These are phyloP conservation scores for Forpus xanthops DNA, from an alignment of 2,797 vertebrate genomes.

Conservation along the genomic window DNA sequence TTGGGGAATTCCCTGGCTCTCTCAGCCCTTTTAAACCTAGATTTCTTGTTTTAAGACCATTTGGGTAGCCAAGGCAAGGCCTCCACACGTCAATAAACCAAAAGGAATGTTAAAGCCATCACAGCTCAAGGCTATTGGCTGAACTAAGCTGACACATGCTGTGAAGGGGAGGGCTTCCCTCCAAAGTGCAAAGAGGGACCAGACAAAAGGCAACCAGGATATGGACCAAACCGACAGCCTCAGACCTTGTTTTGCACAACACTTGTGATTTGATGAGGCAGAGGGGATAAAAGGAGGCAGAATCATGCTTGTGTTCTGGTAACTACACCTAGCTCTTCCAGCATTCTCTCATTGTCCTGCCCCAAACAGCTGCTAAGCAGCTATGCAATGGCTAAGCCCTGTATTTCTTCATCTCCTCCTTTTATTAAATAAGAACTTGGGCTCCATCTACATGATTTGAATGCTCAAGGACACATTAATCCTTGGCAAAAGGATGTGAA, in stretches of 20 bases:
- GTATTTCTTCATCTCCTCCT: background rate
- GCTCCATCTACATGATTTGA: background rate
- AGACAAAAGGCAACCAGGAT: background rate
- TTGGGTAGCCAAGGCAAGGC: background rate
- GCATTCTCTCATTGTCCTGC: fast-evolving
- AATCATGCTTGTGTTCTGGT: background rate
- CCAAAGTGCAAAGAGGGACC: background rate
- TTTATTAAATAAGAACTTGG: background rate
- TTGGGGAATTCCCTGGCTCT: background rate
- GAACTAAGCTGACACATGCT: background rate
- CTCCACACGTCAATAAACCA: background rate
- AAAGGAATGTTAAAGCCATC: background rate
- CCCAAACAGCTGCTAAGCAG: background rate
- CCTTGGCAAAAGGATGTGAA: background rate
- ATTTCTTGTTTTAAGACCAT: background rate
- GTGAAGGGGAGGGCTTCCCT: fast-evolving
- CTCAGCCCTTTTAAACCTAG: background rate
- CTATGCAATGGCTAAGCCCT: background rate
- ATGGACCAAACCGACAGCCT: background rate
- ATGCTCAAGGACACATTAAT: background rate
- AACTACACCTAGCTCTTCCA: background rate
- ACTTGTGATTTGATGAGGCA: background rate
- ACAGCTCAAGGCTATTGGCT: background rate
- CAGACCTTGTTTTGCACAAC: background rate
- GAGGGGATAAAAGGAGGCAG: background rate